Conservation (phyloP, 2,888 invertebrate genomes). For the Tuberolachnus salignus region DNA sequence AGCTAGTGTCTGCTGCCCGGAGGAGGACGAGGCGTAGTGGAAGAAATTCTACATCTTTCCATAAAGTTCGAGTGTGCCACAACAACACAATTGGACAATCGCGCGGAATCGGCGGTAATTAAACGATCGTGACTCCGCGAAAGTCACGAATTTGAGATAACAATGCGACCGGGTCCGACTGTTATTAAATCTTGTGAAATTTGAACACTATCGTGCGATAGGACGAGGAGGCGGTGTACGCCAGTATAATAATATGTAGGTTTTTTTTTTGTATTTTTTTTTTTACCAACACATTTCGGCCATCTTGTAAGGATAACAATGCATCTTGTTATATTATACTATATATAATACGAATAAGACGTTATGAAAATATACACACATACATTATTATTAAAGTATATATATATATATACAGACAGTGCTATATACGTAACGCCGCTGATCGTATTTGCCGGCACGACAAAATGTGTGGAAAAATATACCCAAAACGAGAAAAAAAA, state of each 20-base stretch:
- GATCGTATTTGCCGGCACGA: too few species aligned
- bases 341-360: not conserved
- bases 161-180: constrained; percentile 30
- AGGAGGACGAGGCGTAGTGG: not conserved
- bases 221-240: not conserved
- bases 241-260: not conserved
- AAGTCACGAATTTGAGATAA: constrained; percentile 51
- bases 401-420: too few species aligned
- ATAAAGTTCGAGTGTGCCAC: constrained; percentile 39
- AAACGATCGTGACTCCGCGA: constrained; percentile 53
- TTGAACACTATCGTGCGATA: not conserved
- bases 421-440: not conserved
- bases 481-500: not conserved
- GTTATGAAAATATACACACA: not conserved
- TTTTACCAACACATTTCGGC: constrained; percentile 25
- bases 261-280: not conserved
- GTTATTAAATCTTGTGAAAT: constrained; percentile 55
- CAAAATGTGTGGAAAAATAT: not conserved
- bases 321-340: constrained; percentile 1
- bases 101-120: constrained; percentile 50
- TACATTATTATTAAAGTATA: not conserved
- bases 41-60: constrained; percentile 11
- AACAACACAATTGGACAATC: constrained; percentile 48
- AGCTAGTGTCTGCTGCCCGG: not conserved
- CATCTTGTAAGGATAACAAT: constrained; percentile 21